Evolutionary conservation across 2,113 vertebrate species (phyloP).

Genomic region (Corvus hawaiiensis): DNA sequence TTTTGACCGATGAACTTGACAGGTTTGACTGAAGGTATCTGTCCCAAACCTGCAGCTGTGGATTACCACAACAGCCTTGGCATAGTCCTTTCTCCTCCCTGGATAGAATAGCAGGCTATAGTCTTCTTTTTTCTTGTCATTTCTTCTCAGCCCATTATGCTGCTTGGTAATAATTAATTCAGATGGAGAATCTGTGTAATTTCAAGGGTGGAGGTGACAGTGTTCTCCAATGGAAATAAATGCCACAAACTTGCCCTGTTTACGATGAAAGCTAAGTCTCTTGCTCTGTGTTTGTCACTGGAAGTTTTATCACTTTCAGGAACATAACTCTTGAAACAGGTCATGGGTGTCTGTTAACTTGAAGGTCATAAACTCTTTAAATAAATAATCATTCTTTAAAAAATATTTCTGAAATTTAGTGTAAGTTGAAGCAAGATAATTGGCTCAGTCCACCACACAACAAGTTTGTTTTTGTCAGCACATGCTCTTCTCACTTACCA

Average conservation of each 20-base stretch:
- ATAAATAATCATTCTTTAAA: neutral
- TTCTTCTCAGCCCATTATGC: neutral
- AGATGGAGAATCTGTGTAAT: neutral
- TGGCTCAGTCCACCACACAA: neutral
- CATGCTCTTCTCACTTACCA: slow-evolving; percentile 40
- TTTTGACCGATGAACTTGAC: neutral
- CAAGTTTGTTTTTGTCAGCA: slow-evolving; percentile 40
- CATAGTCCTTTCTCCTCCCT: neutral
- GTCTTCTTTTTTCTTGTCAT: neutral
- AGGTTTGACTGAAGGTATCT: neutral
- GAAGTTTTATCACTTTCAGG: neutral
- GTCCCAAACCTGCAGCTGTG: neutral
- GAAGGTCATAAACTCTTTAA: neutral
- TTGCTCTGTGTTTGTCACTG: neutral
- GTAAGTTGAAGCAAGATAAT: slow-evolving; percentile 39
- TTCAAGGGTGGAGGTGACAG: neutral
- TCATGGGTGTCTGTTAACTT: neutral
- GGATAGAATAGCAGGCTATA: neutral
- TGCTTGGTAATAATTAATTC: neutral
- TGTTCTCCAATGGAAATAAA: neutral
- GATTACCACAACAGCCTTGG: neutral
- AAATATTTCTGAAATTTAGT: neutral
- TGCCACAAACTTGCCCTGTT: neutral
- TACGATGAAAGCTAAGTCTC: neutral
- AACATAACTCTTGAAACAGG: neutral